Percentiles rank a stretch among this genome's conserved stretches.
Evolutionary conservation across 2,113 vertebrate species (phyloP).

Genomic region (Dicerorhinus sumatrensis): DNA sequence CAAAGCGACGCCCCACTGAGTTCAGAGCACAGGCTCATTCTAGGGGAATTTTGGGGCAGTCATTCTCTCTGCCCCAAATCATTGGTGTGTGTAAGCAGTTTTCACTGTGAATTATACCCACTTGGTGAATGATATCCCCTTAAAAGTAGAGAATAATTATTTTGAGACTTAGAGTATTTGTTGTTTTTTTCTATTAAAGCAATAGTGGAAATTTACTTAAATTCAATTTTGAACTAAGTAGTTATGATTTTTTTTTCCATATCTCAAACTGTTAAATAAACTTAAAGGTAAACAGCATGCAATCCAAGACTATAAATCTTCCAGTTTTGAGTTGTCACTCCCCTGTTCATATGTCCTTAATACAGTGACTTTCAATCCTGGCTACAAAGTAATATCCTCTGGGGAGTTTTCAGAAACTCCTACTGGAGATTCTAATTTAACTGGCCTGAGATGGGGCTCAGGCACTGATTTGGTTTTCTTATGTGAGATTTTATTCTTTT

Average conservation of each 20-base stretch:
- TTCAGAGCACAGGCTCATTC: not conserved
- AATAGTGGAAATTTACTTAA: not conserved
- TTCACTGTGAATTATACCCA: not conserved
- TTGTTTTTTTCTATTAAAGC: not conserved
- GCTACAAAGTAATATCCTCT: not conserved
- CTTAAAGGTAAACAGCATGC: not conserved
- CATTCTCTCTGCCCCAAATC: not conserved
- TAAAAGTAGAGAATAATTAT: not conserved
- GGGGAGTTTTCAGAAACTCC: not conserved
- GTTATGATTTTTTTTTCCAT: not conserved
- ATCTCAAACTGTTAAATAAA: conserved; percentile 41
- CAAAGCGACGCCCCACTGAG: not conserved
- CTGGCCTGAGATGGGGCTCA: not conserved
- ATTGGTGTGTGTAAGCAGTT: not conserved
- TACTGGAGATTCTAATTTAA: not conserved
- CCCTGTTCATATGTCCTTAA: not conserved
- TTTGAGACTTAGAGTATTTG: not conserved
- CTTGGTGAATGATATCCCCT: not conserved
- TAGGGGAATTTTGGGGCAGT: not conserved
- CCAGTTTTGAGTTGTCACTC: not conserved
- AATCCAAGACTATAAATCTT: not conserved
- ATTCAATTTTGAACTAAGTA: not conserved
- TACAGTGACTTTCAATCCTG: not conserved
- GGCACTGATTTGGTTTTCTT: not conserved
- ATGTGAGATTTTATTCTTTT: no score